Evolutionary conservation across 1,140 invertebrate species (phyloP), one percentile per base, ranked within the genome.

Genomic region (Zaprionus africanus): DNA sequence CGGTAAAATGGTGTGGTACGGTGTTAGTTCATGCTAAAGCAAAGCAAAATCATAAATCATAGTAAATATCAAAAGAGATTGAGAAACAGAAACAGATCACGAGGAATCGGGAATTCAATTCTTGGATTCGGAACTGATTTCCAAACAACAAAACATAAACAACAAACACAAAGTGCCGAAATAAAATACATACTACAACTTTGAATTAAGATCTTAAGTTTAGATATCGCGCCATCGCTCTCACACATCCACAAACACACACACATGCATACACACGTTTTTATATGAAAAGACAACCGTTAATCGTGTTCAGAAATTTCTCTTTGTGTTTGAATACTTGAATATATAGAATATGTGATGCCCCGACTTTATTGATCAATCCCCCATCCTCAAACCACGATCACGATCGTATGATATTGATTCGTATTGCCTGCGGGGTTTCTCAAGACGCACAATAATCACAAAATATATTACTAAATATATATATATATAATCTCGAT

Each of bases 101-200:
- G n/a, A 17, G 41, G n/a, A 17, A 46, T 4, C 41, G 41, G 41
- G 41, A 46, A 46, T 46, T 46, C 41, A 46, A 46, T 46, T 46
- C 41, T 46, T 46, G 41, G 17, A 46, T 46, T 46, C 41, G n/a
- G n/a, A 46, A 46, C n/a, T 46, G 41, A 46, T 24, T 46, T 11
- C 46, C 15, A 38, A 22, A 22, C 26, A 22, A 56, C 26, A 49
- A 58, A 31, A 28, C 5, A 26, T 19, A 36, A 15, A 43, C 38
- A 17, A 53, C n/a, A 53, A 60, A 66, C 71, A 75, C 72, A 63
- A 75, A 70, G 72, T 75, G 66, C 72, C 72, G 66, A 63, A 75
- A 46, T 46, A 46, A 69, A 67, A 63, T 60, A 71, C 60, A 60
- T 66, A 60, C 56, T 13, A 24, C 22, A 46, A 66, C 66, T 72